Evolutionary conservation across 2,888 invertebrate genomes (phyloP).

Genomic region (Caenorhabditis plicata): DNA sequence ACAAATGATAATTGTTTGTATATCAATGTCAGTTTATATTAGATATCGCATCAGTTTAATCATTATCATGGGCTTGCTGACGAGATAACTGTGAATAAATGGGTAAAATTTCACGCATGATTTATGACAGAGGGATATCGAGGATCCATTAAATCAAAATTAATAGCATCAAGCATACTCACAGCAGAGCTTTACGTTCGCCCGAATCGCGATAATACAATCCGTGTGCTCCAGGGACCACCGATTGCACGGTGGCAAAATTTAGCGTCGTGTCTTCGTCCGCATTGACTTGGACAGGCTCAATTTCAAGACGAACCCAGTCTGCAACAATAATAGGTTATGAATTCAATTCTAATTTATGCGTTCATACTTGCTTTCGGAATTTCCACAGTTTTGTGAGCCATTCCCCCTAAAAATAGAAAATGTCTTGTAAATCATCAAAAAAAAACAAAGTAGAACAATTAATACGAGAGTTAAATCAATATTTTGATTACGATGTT

Average conservation of each 20-base stretch:
- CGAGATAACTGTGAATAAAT: too few relatives aligned
- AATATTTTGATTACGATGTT: too few relatives aligned
- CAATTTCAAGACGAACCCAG: conserved; percentile 52
- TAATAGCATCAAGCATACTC: too few relatives aligned
- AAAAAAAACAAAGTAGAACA: conserved; percentile 3
- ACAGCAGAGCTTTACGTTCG: conserved; percentile 48
- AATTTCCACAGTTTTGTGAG: conserved; percentile 22
- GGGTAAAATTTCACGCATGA: too few relatives aligned
- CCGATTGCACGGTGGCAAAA: conserved; percentile 53
- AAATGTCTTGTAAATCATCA: conserved; percentile 2
- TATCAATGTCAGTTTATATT: too few relatives aligned
- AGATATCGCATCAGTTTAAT: too few relatives aligned
- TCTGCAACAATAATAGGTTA: conserved; percentile 18
- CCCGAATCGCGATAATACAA: conserved; percentile 52
- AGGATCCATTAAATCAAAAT: too few relatives aligned
- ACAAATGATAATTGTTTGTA: too few relatives aligned
- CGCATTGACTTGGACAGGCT: conserved; percentile 49
- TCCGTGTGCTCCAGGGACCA: conserved; percentile 55
- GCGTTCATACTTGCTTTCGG: conserved; percentile 31
- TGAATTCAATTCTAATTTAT: too few relatives aligned
- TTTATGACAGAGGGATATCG: too few relatives aligned
- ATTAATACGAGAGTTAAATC: too few relatives aligned
- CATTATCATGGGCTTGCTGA: too few relatives aligned
- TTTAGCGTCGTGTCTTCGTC: conserved; percentile 40
- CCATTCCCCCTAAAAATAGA: conserved; percentile 29